Base-by-base conservation (phyloP, 2,113 vertebrate genomes). In the Phycodurus eques region DNA sequence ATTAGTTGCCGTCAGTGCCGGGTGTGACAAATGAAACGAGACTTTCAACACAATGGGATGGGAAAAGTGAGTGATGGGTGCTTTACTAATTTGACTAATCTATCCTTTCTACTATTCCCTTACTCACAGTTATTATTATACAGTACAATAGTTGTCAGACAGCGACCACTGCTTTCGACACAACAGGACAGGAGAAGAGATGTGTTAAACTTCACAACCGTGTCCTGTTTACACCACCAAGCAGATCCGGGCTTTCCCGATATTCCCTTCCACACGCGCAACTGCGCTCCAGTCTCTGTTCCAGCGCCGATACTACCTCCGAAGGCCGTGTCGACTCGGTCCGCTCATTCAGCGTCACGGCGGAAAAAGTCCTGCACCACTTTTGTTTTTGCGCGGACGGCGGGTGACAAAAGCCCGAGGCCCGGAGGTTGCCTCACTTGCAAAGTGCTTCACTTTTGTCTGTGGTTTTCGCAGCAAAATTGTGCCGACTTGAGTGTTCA, bases 401-500 rank as follows among this genome's bases (percentile, higher is more conserved):
- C 33, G 59, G 59, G 59, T 35, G 87, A 90, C 87, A 88, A 87
- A 86, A 87, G 88, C 89, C 86, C 1, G 72, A 73, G 89, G 90
- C 88, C 86, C 87, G 84, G 90, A 92, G 84, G 89, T 92, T 91
- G 89, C 91, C 89, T 89, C 87, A 90, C 90, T 88, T 85, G 85
- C 83, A 87, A 91, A 90, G 85, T 89, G 91, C 88, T 61, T 91
- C 91, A 90, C 90, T 92, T 90, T 92, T 85, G 86, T 89, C 88
- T 90, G 82, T 83, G 59, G 31, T 61, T 93, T 92, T 92, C 88
- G 88, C 85, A 92, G 90, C 89, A 90, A 90, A 88, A 89, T 92
- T 92, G 91, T 92, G 89, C 90, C 89, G 91, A 91, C 90, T 93
- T 93, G 91, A 92, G 91, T 87, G 89, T 90, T 92, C 88, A 88